Percentiles rank a stretch among this genome's conserved stretches.
Evolutionary conservation across 1,140 invertebrate species (phyloP).

Genomic region (Macrobrachium nipponense): DNA sequence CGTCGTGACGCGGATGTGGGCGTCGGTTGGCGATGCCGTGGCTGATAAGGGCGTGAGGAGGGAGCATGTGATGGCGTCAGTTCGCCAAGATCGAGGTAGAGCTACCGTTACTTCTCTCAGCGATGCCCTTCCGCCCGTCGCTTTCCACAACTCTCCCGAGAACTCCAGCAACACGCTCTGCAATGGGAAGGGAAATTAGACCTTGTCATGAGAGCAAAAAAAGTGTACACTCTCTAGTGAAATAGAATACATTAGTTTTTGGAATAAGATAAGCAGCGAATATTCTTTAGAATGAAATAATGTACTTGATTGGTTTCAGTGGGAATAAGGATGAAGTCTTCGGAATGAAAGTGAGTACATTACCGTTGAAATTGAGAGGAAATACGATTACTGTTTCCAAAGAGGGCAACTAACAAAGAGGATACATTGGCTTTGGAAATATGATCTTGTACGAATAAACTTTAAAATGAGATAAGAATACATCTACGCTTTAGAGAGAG

Average conservation of each 20-base stretch:
- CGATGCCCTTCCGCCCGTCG: slow-evolving; percentile 72
- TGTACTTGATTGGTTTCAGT: too few relatives aligned
- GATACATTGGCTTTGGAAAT: too few relatives aligned
- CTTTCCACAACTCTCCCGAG: slow-evolving; percentile 68
- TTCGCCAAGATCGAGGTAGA: slow-evolving; percentile 71
- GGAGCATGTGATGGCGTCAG: slow-evolving; percentile 58
- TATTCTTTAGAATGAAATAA: too few relatives aligned
- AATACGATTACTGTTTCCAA: too few relatives aligned
- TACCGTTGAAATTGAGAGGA: too few relatives aligned
- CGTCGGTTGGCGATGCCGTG: slow-evolving; percentile 37
- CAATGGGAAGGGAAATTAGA: neutral
- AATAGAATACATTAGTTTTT: neutral
- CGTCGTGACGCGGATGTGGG: slow-evolving; percentile 71
- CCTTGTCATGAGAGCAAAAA: neutral
- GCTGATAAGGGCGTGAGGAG: slow-evolving; percentile 55
- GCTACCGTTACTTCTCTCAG: slow-evolving; percentile 72
- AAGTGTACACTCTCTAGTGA: neutral
- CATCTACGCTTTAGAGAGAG: too few relatives aligned
- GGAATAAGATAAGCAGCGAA: too few relatives aligned
- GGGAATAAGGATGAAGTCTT: too few relatives aligned
- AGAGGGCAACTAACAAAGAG: too few relatives aligned
- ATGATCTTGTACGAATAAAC: too few relatives aligned
- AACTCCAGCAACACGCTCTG: slow-evolving; percentile 61
- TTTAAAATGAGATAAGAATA: too few relatives aligned
- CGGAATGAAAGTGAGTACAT: too few relatives aligned